Percentiles rank a stretch among this genome's conserved stretches.
Evolutionary conservation across 2,797 vertebrate species (phyloP).

Genomic region (Apodemus agrarius): DNA sequence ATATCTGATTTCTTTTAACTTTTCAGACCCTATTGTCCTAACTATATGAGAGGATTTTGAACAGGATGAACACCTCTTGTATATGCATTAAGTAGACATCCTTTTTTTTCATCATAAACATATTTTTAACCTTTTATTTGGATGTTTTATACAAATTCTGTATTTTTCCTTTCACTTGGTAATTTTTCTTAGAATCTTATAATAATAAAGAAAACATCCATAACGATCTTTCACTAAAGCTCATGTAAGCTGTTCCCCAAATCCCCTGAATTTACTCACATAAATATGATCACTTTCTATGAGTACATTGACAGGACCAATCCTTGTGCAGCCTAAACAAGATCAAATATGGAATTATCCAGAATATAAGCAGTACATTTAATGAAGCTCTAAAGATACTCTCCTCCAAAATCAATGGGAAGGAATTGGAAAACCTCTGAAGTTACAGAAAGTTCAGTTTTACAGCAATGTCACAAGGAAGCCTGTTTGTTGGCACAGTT

Average conservation of each 20-base stretch:
- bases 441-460: slow-evolving; percentile 21
- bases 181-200: slow-evolving; percentile 38
- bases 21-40: background rate
- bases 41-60: background rate
- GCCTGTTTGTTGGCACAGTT: too few species aligned
- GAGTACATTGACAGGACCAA: background rate
- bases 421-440: slow-evolving; percentile 31
- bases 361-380: background rate
- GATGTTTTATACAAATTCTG: slow-evolving; percentile 61
- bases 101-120: background rate
- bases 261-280: background rate
- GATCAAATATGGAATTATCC: background rate
- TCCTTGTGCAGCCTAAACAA: background rate
- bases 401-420: background rate
- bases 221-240: slow-evolving; percentile 21
- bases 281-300: background rate
- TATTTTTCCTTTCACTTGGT: slow-evolving; percentile 43
- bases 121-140: slow-evolving; percentile 63
- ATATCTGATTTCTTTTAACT: background rate
- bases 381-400: slow-evolving; percentile 5
- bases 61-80: background rate
- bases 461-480: background rate
- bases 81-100: background rate
- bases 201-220: slow-evolving; percentile 51
- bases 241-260: background rate